These are phyloP conservation scores for Antedon mediterranea DNA, from an alignment of 53 echinoderm and acorn worm genomes.

Conservation along the genomic window DNA sequence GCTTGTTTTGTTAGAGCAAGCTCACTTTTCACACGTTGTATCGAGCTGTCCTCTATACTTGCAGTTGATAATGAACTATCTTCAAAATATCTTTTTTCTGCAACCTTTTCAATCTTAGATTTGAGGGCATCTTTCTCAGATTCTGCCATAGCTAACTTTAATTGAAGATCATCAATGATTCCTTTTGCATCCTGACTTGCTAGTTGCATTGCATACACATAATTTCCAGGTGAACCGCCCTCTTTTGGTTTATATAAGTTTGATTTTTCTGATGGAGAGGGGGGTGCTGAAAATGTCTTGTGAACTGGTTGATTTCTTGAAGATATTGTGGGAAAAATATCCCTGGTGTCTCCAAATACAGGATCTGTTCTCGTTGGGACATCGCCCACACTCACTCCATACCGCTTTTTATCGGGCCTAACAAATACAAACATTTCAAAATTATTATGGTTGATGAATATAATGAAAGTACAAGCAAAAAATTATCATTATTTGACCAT, in stretches of 20 bases:
- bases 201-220: not conserved
- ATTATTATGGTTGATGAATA: too few species aligned
- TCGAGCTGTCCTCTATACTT: not conserved
- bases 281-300: not conserved
- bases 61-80: not conserved
- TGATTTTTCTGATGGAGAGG: not conserved
- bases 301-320: not conserved
- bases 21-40: not conserved
- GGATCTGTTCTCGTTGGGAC: not conserved
- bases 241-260: not conserved
- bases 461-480: too few species aligned
- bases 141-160: conserved; percentile 25
- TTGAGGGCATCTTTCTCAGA: conserved; percentile 32
- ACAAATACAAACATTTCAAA: not conserved
- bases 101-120: not conserved
- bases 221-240: not conserved
- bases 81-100: not conserved
- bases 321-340: not conserved
- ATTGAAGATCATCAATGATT: conserved; percentile 23
- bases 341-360: not conserved
- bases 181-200: not conserved
- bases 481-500: too few species aligned
- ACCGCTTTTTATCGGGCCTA: not conserved
- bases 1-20: not conserved
- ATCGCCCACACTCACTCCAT: not conserved